Evolutionary conservation across 2,888 invertebrate genomes (phyloP).

Genomic region (Spialia ferax): DNA sequence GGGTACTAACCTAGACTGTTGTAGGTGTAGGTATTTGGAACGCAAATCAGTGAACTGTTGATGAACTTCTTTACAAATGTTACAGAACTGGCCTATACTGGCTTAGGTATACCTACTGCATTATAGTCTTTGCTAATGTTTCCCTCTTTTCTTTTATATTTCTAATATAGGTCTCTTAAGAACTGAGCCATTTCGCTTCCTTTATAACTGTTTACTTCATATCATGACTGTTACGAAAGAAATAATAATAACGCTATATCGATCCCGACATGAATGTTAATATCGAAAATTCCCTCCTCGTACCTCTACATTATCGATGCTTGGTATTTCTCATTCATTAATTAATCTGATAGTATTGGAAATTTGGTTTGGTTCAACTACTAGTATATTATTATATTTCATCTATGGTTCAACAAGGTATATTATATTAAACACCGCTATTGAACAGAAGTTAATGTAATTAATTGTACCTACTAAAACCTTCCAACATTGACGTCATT

Average conservation of each 20-base stretch:
- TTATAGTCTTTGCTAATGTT: too few species aligned
- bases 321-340: conserved; percentile 22
- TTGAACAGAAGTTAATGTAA: neutral
- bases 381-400: too few species aligned
- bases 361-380: neutral
- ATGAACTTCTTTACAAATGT: too few species aligned
- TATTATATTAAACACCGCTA: neutral
- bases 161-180: neutral
- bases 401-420: too few species aligned
- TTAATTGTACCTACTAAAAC: neutral
- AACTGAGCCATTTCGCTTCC: neutral
- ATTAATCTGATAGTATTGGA: conserved; percentile 24
- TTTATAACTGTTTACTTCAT: neutral
- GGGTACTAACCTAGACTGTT: too few species aligned
- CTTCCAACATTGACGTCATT: neutral
- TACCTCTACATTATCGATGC: conserved; percentile 24
- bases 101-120: too few species aligned
- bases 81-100: too few species aligned
- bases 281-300: conserved; percentile 14
- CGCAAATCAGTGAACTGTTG: too few species aligned
- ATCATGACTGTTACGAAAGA: neutral
- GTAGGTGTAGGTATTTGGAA: too few species aligned
- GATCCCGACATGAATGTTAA: conserved; percentile 13
- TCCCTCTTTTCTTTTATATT: too few species aligned
- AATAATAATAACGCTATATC: conserved; percentile 11